A percentile compares a stretch with the other conserved stretches of the same genome.
Conservation (phyloP, 2,113 vertebrate species). For the Noturus placidus region DNA sequence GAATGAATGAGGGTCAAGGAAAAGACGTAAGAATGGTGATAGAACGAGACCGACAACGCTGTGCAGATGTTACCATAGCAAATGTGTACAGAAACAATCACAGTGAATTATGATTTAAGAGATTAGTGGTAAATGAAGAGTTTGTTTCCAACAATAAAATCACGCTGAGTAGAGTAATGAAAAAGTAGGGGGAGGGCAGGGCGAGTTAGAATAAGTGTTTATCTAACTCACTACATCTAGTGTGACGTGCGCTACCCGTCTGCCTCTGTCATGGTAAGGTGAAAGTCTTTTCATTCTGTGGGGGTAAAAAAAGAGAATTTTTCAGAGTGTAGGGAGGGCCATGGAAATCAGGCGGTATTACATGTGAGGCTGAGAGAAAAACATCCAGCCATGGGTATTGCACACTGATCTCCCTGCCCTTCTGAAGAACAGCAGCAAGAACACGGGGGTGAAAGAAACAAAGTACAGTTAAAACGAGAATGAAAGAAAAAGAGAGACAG, state of each 20-base stretch:
- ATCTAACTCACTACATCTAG: conserved; percentile 14
- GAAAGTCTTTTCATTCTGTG: not conserved
- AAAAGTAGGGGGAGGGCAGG: not conserved
- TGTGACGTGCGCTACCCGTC: not conserved
- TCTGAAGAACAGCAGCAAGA: conserved; percentile 5
- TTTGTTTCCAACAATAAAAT: conserved; percentile 6
- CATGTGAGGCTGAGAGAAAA: conserved; percentile 22
- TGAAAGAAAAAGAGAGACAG: not conserved
- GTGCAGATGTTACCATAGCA: not conserved
- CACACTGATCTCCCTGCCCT: conserved; percentile 15
- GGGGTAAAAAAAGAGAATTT: not conserved
- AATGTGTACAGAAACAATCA: not conserved
- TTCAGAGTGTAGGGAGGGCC: not conserved
- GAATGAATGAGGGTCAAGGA: not conserved
- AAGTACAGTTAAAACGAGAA: not conserved
- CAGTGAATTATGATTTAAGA: not conserved
- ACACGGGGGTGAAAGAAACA: not conserved
- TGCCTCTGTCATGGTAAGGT: conserved; percentile 17
- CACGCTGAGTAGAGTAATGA: not conserved
- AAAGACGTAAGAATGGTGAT: not conserved
- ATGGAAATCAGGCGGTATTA: not conserved
- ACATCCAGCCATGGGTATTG: conserved; percentile 32
- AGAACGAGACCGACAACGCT: not conserved
- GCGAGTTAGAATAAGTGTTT: not conserved
- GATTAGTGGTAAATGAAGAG: not conserved